Conservation (phyloP, 2,113 vertebrate genomes). For the Myrmecophaga tridactyla region DNA sequence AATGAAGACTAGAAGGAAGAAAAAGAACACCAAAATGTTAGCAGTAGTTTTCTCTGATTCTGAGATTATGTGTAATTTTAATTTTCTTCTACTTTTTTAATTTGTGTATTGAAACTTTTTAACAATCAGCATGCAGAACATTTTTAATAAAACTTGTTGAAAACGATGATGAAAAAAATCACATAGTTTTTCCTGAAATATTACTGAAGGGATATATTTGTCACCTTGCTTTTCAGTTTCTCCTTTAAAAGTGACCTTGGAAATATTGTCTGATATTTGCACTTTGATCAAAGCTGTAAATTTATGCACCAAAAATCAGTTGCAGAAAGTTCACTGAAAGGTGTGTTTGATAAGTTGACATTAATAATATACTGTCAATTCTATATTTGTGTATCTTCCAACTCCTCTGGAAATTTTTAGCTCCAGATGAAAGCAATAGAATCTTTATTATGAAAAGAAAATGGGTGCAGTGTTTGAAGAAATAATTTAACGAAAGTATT, state of each 20-base stretch:
- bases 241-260: constrained; percentile 20
- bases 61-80: background rate
- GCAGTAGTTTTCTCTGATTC: background rate
- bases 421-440: constrained; percentile 32
- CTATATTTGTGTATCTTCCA: constrained; percentile 44
- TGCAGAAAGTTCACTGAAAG: constrained; percentile 57
- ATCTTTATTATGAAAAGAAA: constrained; percentile 43
- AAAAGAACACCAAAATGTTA: background rate
- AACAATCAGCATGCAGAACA: background rate
- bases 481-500: constrained; percentile 23
- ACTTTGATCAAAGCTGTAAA: background rate
- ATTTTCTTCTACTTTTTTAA: background rate
- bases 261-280: constrained; percentile 37
- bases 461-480: background rate
- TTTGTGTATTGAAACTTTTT: background rate
- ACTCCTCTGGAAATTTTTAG: constrained; percentile 61
- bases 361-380: constrained; percentile 62
- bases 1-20: background rate
- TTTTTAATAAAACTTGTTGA: background rate
- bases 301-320: constrained; percentile 49
- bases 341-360: constrained; percentile 56
- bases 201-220: background rate
- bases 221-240: background rate
- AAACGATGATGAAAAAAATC: background rate
- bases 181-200: background rate